Evolutionary conservation across 2,113 vertebrate genomes (phyloP).

Genomic region (Ptyas mucosa): DNA sequence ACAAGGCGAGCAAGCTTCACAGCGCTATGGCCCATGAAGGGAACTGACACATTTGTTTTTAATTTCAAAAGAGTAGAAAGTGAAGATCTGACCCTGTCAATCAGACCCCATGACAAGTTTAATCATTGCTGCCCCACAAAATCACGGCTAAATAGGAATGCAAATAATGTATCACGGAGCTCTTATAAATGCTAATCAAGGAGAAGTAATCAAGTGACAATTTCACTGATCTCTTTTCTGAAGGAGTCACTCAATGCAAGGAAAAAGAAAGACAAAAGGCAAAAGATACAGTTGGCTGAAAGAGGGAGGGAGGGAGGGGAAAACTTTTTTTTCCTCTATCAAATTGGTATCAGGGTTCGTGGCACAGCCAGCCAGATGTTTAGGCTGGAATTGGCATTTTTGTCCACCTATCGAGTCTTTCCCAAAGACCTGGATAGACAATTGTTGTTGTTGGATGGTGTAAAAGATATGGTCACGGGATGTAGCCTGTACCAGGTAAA

Average conservation of each 20-base stretch:
- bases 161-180: conserved; percentile 97
- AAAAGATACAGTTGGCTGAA: conserved; percentile 49
- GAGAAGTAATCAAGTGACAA: conserved; percentile 98
- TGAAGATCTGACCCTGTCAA: conserved; percentile 99
- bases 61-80: conserved; percentile 93
- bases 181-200: conserved; percentile 99
- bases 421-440: not conserved
- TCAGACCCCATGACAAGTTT: conserved; percentile 98
- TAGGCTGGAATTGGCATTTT: not conserved
- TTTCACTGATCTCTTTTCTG: conserved; percentile 87
- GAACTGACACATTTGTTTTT: conserved; percentile 91
- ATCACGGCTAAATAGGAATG: conserved; percentile 99
- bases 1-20: conserved; percentile 85
- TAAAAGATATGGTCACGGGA: not conserved
- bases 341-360: conserved; percentile 53
- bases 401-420: not conserved
- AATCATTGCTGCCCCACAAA: conserved; percentile 98
- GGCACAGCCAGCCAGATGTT: not conserved
- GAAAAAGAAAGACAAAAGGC: conserved; percentile 75
- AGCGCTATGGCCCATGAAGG: conserved; percentile 81
- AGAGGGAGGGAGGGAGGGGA: conserved; percentile 3
- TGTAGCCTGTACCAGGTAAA: not conserved
- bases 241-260: conserved; percentile 87
- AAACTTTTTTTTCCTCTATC: conserved; percentile 53
- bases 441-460: not conserved